Evolutionary conservation across 1,140 invertebrate genomes (phyloP), one percentile per base, ranked within the genome.

Genomic region (Tachypleus tridentatus): DNA sequence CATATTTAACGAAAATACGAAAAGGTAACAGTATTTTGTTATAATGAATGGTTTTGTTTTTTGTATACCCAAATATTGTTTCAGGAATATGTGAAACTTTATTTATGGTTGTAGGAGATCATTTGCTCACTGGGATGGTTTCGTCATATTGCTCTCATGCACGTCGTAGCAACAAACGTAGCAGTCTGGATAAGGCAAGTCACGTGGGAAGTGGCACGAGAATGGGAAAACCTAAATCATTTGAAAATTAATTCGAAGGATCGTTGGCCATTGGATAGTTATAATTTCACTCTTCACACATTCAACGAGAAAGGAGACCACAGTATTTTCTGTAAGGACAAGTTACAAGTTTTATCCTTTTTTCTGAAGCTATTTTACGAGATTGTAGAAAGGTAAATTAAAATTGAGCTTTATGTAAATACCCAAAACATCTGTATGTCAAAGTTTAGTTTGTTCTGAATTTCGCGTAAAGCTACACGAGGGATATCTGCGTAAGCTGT

Each of bases 111-210:
- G n/a, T 58, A 73, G 72, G 65, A 64, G 50, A 64, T 70, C 10
- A 57, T 72, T 4, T 64, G 63, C n/a, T 63, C 57, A 65, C 57
- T 70, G 50, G 71, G 67, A 53, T 71, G 64, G 61, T 70, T 63
- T 58, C 72, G 65, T 74, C 82, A 67, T 82, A 83, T 69, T 80
- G 82, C 5, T 82, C 58, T 84, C 67, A 83, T 82, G 71, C 83
- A 84, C 67, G 73, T 84, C 9, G 79, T 82, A 4, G 83, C 82
- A 0, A 83, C 83, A 0, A 84, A 84, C 70, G 70, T 84, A 5
- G 81, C 82, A 0, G 73, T 84, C 48, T 84, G 83, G 83, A 73
- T 80, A 8, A 77, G 82, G n/a, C 73, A 82, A 10, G 76, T 84
- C 10, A 79, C 83, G 48, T 83, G 82, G 82, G 82, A 84, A 67